A percentile compares a stretch with the other conserved stretches of the same genome.
Evolutionary conservation across 2,888 invertebrate species (phyloP).

Genomic region (Clostera curtula): DNA sequence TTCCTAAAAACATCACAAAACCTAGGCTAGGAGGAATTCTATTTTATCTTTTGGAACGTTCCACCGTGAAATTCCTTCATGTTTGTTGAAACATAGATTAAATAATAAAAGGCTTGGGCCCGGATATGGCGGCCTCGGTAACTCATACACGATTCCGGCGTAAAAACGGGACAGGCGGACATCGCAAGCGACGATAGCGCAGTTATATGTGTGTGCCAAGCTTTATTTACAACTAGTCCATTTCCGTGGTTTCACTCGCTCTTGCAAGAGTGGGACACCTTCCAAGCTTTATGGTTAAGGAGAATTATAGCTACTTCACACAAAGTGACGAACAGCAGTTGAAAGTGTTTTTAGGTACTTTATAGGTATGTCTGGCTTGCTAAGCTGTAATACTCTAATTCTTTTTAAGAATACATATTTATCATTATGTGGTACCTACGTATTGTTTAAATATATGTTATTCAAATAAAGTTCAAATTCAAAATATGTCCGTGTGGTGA

Average conservation of each 20-base stretch:
- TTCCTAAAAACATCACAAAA: too few relatives aligned
- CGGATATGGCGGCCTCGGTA: constrained; percentile 50
- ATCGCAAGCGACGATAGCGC: constrained; percentile 39
- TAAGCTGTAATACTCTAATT: too few relatives aligned
- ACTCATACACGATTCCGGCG: constrained; percentile 65
- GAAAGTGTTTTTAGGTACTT: too few relatives aligned
- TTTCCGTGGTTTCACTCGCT: constrained; percentile 33
- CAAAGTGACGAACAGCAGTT: too few relatives aligned
- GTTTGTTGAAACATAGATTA: constrained; percentile 24
- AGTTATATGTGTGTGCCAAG: constrained; percentile 35
- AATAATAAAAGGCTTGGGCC: constrained; percentile 39
- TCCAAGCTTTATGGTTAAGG: constrained; percentile 1
- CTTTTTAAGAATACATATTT: too few relatives aligned
- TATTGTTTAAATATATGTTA: too few relatives aligned
- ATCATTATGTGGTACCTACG: too few relatives aligned
- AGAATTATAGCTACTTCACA: constrained; percentile 1
- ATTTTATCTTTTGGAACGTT: constrained; percentile 22
- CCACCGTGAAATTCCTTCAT: constrained; percentile 27
- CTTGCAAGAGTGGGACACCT: constrained; percentile 9
- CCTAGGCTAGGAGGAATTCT: constrained; percentile 8
- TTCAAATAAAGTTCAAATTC: too few relatives aligned
- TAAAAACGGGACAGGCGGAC: constrained; percentile 56
- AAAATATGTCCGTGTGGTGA: too few relatives aligned
- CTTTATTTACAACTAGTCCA: constrained; percentile 44
- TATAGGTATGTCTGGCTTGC: too few relatives aligned